These are phyloP conservation scores for Saxidomus purpurata DNA, from an alignment of 1,140 invertebrate species.

Conservation along the genomic window DNA sequence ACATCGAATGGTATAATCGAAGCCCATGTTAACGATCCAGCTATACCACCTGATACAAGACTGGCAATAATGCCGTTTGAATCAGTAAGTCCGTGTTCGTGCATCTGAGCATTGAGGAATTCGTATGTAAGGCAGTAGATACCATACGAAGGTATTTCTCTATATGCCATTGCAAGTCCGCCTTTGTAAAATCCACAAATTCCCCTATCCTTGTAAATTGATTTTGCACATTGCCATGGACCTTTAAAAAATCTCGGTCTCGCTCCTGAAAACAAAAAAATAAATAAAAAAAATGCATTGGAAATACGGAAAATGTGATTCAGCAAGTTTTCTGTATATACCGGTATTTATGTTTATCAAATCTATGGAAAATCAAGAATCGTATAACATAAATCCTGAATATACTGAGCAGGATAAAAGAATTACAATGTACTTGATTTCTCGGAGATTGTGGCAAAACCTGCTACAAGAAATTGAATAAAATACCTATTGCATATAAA, in stretches of 20 bases:
- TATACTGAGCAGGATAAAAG: no score
- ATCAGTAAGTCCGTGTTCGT: conserved; percentile 62
- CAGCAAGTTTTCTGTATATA: no score
- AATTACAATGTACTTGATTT: no score
- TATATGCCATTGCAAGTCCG: conserved; percentile 66
- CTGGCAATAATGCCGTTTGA: conserved; percentile 72
- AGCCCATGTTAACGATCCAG: conserved; percentile 87
- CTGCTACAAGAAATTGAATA: no score
- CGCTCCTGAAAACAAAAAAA: conserved; percentile 10
- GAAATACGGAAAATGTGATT: no score
- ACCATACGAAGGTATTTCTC: conserved; percentile 89
- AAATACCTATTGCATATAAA: no score
- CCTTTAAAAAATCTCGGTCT: conserved; percentile 69
- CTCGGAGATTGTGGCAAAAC: no score
- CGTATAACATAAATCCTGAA: no score
- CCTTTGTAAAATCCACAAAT: conserved; percentile 84
- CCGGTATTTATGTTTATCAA: no score
- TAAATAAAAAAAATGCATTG: not conserved
- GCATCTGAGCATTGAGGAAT: conserved; percentile 71
- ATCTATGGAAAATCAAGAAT: no score
- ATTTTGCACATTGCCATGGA: conserved; percentile 70
- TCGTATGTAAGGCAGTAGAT: conserved; percentile 90
- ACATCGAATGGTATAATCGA: conserved; percentile 86
- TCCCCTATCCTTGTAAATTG: conserved; percentile 71
- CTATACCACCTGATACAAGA: conserved; percentile 88